Percentiles rank a stretch among this genome's conserved stretches.
Evolutionary conservation across 1,140 invertebrate genomes (phyloP).

Genomic region (Conus betulinus): DNA sequence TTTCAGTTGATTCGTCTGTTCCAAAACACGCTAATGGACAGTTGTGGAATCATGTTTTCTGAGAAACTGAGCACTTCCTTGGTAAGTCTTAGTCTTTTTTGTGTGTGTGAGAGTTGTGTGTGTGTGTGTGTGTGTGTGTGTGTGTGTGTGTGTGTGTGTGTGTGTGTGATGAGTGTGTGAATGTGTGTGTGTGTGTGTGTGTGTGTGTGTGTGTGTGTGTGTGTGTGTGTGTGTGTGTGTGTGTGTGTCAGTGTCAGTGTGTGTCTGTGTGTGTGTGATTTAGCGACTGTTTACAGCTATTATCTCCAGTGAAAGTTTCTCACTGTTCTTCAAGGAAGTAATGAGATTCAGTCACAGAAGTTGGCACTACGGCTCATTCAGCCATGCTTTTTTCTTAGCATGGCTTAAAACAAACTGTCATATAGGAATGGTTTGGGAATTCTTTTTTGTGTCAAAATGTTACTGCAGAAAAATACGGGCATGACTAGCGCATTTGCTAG

Average conservation of each 20-base stretch:
- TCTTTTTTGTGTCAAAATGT: too few relatives aligned
- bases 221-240: background rate
- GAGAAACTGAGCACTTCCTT: slow-evolving; percentile 25
- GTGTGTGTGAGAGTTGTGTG: slow-evolving; percentile 1
- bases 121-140: slow-evolving; percentile 5
- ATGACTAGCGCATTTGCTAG: too few relatives aligned
- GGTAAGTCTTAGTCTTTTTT: background rate
- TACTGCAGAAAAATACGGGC: too few relatives aligned
- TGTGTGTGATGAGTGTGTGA: background rate
- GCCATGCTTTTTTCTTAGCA: too few relatives aligned
- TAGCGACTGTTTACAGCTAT: too few relatives aligned
- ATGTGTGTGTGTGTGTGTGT: background rate
- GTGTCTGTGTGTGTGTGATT: background rate
- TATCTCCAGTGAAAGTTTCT: too few relatives aligned
- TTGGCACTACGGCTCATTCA: too few relatives aligned
- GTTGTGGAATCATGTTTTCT: slow-evolving; percentile 14
- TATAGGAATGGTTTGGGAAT: too few relatives aligned
- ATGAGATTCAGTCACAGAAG: too few relatives aligned
- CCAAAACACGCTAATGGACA: slow-evolving; percentile 14
- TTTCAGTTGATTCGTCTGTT: slow-evolving; percentile 32
- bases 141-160: background rate
- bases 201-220: slow-evolving; percentile 1
- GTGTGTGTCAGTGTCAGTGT: too few relatives aligned
- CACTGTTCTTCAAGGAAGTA: too few relatives aligned
- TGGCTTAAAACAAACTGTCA: too few relatives aligned